phyloP scores from a whole-genome alignment of 2,888 invertebrate species.

The Limnephilus lunatus region DNA sequence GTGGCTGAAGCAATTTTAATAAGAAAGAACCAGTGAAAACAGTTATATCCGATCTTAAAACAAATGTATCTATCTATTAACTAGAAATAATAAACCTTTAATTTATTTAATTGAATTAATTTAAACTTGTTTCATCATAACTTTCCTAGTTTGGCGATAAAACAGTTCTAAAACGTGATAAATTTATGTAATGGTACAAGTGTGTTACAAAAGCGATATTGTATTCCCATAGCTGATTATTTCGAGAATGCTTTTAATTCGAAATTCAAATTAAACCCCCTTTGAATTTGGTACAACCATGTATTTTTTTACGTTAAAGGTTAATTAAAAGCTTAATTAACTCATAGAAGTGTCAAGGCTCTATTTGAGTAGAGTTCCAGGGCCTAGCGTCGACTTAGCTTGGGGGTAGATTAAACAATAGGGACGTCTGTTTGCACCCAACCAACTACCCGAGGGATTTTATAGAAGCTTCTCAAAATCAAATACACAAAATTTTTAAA shows the following conservation, averaged over 20 bases:
- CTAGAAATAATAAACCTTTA: too few relatives aligned
- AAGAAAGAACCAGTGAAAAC: background rate
- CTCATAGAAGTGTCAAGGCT: background rate
- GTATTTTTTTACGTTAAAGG: background rate
- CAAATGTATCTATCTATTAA: too few relatives aligned
- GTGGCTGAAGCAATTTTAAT: background rate
- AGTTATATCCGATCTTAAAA: background rate
- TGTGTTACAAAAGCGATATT: background rate
- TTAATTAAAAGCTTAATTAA: background rate
- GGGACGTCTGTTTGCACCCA: constrained; percentile 7
- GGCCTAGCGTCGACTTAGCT: background rate
- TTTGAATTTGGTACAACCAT: background rate
- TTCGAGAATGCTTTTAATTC: background rate
- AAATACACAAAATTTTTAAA: background rate
- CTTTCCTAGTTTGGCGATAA: background rate
- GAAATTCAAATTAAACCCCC: background rate
- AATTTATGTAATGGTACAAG: too few relatives aligned
- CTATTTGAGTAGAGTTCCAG: background rate
- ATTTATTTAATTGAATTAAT: too few relatives aligned
- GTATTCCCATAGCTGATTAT: background rate
- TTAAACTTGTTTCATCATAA: background rate
- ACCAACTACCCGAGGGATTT: background rate
- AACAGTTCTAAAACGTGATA: too few relatives aligned
- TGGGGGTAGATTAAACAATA: constrained; percentile 3
- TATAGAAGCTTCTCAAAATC: background rate